A percentile compares a stretch with the other conserved stretches of the same genome.
phyloP scores from a whole-genome alignment of 2,113 vertebrate species.

The Gobiocypris rarus region DNA sequence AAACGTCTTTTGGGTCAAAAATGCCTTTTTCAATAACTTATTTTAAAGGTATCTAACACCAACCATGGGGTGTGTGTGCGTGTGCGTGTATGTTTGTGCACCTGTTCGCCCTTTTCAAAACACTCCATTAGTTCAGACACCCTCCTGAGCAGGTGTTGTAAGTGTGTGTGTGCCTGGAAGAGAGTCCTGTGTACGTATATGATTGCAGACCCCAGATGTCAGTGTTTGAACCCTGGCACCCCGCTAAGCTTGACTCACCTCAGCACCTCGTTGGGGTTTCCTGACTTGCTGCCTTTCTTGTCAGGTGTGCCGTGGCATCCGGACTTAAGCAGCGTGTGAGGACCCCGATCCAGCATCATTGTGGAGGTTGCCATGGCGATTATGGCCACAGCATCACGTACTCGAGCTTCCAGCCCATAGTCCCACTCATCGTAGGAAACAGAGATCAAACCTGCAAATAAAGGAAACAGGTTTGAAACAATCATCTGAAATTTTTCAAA shows the following conservation, averaged over 20 bases:
- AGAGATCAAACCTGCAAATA: constrained; percentile 85
- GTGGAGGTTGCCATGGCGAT: constrained; percentile 97
- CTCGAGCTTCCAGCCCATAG: constrained; percentile 94
- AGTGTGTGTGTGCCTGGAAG: background rate
- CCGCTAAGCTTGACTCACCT: constrained; percentile 68
- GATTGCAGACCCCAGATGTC: constrained; percentile 11
- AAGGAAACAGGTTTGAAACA: constrained; percentile 5
- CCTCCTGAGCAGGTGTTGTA: constrained; percentile 8
- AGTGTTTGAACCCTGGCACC: background rate
- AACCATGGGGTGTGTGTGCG: constrained; percentile 31
- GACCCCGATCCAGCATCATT: constrained; percentile 95
- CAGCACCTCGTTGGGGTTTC: constrained; percentile 79
- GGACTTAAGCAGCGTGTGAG: constrained; percentile 90
- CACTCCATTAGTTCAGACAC: constrained; percentile 14
- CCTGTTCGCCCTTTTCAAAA: constrained; percentile 29
- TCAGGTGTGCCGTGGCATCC: constrained; percentile 94
- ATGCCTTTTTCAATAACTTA: too few species aligned
- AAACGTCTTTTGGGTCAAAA: background rate
- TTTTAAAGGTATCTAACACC: background rate
- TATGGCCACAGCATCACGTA: constrained; percentile 96
- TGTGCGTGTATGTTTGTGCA: constrained; percentile 38
- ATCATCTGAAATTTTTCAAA: background rate
- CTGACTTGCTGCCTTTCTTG: constrained; percentile 81
- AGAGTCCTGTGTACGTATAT: constrained; percentile 21
- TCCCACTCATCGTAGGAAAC: constrained; percentile 99